Percentiles rank a stretch among this genome's conserved stretches.
Conservation (phyloP, 2,888 invertebrate species). For the Xylocampa areola region DNA sequence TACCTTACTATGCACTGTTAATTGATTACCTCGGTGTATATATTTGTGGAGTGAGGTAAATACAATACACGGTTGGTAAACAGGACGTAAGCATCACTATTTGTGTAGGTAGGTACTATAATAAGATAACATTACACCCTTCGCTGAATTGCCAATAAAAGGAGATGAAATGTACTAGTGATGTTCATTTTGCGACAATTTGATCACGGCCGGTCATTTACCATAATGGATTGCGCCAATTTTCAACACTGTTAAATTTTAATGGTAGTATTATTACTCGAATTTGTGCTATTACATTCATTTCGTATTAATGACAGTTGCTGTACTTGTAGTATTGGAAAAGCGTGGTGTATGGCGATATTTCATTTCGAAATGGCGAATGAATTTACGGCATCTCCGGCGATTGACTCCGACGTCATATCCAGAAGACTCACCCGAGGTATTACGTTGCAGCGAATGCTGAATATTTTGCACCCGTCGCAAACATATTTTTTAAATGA, state of each 20-base stretch:
- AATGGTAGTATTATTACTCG: slow-evolving; percentile 60
- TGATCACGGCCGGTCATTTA: slow-evolving; percentile 70
- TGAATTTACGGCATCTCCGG: slow-evolving; percentile 13
- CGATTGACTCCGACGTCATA: slow-evolving; percentile 13
- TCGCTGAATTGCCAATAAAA: slow-evolving; percentile 70
- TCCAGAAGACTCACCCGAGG: slow-evolving; percentile 21
- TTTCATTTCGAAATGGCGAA: slow-evolving; percentile 16
- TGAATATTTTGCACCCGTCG: slow-evolving; percentile 16
- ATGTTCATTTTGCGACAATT: slow-evolving; percentile 72
- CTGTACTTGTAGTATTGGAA: slow-evolving; percentile 20
- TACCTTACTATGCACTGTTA: slow-evolving; percentile 31
- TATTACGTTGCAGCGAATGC: slow-evolving; percentile 1
- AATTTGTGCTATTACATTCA: slow-evolving; percentile 45
- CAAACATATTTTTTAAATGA: slow-evolving; percentile 25
- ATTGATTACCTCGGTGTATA: slow-evolving; percentile 43
- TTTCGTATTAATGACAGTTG: slow-evolving; percentile 42
- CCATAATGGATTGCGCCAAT: slow-evolving; percentile 72
- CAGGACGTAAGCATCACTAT: slow-evolving; percentile 18
- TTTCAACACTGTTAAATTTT: slow-evolving; percentile 69
- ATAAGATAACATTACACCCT: slow-evolving; percentile 70
- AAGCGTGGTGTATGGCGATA: slow-evolving; percentile 6
- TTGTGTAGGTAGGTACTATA: slow-evolving; percentile 48
- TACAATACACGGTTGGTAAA: slow-evolving; percentile 22
- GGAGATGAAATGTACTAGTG: slow-evolving; percentile 68
- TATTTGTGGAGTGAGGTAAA: slow-evolving; percentile 36